Percentiles rank a stretch among this genome's conserved stretches.
Conservation (phyloP, 2,113 vertebrate genomes). For the Platysternon megacephalum region DNA sequence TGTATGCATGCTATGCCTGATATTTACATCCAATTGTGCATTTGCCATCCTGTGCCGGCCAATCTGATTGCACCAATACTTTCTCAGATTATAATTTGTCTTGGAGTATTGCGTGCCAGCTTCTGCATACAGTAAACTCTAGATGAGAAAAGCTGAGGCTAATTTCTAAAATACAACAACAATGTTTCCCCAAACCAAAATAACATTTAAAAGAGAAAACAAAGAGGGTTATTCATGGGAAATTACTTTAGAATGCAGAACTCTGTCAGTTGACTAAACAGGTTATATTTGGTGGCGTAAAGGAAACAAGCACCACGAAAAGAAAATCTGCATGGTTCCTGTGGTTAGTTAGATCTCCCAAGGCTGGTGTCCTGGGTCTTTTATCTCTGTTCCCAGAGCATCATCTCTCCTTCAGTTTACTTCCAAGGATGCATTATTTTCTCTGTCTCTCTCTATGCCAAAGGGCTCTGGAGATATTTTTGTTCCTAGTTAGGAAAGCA, state of each 20-base stretch:
- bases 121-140: background rate
- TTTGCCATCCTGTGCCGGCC: accelerated
- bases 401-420: background rate
- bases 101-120: background rate
- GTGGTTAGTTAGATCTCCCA: constrained; percentile 6
- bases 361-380: background rate
- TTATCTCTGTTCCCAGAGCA: background rate
- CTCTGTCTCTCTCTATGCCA: background rate
- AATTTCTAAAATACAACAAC: background rate
- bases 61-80: background rate
- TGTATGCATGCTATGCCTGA: background rate
- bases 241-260: constrained; percentile 28
- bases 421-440: background rate
- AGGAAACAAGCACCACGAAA: background rate
- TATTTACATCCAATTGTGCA: background rate
- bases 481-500: accelerated
- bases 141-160: background rate
- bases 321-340: constrained; percentile 32
- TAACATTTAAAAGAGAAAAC: background rate
- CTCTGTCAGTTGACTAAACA: background rate
- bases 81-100: background rate
- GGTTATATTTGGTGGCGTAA: constrained; percentile 9
- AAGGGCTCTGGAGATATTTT: background rate
- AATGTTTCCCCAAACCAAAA: background rate
- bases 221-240: background rate